A percentile compares a stretch with the other conserved stretches of the same genome.
Conservation (phyloP, 2,888 invertebrate genomes). For the Pinctada fucata region DNA sequence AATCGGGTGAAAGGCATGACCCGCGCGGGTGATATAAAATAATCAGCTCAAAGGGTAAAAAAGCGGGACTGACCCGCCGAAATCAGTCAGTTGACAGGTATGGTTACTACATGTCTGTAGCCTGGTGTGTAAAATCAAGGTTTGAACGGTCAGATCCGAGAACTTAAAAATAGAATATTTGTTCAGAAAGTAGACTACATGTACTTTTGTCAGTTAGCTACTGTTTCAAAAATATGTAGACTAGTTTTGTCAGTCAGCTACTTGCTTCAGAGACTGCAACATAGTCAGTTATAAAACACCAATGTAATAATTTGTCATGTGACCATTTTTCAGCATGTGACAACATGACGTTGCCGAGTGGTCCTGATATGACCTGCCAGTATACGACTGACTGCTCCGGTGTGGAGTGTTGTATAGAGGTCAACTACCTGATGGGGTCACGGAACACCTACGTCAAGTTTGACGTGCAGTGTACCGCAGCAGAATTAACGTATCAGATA, state of each 20-base stretch:
- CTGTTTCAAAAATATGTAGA: too few species aligned
- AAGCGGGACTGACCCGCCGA: too few species aligned
- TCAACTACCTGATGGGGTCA: constrained; percentile 36
- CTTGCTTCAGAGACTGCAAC: neutral
- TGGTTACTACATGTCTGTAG: too few species aligned
- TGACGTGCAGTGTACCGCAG: constrained; percentile 33
- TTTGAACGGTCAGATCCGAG: too few species aligned
- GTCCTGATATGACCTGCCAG: constrained; percentile 5
- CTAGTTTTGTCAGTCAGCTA: neutral
- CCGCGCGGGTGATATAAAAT: too few species aligned
- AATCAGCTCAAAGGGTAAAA: too few species aligned
- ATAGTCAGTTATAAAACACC: neutral
- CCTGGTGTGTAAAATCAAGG: too few species aligned
- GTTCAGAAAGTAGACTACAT: too few species aligned
- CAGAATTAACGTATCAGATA: constrained; percentile 42
- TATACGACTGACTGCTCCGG: constrained; percentile 37
- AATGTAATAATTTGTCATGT: neutral
- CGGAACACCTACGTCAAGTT: constrained; percentile 40
- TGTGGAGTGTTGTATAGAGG: constrained; percentile 43
- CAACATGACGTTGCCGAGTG: neutral
- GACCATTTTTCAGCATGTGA: neutral
- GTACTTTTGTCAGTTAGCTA: too few species aligned
- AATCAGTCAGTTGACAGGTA: too few species aligned
- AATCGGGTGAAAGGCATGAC: too few species aligned
- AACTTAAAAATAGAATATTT: too few species aligned